Conservation (phyloP, 2,113 vertebrate genomes). For the Coptodon rendalli region DNA sequence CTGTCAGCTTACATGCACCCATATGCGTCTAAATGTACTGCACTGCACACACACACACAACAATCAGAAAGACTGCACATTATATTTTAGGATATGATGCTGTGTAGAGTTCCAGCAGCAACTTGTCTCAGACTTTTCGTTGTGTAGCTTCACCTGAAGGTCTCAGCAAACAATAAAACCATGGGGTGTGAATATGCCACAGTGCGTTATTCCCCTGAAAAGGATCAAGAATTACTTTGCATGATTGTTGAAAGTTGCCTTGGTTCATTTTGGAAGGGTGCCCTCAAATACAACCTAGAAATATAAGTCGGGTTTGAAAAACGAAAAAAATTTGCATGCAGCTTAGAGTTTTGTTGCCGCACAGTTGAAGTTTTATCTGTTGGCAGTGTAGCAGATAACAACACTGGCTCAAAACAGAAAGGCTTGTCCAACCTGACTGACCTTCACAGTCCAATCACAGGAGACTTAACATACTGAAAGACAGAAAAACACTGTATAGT, state of each 20-base stretch:
- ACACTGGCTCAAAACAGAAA: constrained; percentile 30
- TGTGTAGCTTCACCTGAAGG: background rate
- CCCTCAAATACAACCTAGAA: constrained; percentile 8
- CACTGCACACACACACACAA: background rate
- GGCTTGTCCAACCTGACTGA: constrained; percentile 34
- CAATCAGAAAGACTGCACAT: background rate
- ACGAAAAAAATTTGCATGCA: background rate
- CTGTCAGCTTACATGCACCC: constrained; percentile 5
- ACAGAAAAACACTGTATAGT: background rate
- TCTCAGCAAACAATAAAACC: background rate
- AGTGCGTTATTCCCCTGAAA: background rate
- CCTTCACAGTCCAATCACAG: constrained; percentile 37
- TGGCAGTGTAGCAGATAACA: constrained; percentile 31
- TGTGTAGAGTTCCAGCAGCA: background rate
- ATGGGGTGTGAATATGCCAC: background rate
- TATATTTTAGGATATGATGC: too few species aligned
- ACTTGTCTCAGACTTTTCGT: background rate
- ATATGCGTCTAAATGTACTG: background rate
- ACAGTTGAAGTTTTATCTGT: constrained; percentile 27
- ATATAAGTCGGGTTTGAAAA: constrained; percentile 1
- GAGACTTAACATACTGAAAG: constrained; percentile 3
- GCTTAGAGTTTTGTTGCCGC: background rate
- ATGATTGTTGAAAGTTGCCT: constrained; percentile 11
- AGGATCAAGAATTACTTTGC: background rate
- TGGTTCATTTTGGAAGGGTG: constrained; percentile 11